Conservation (phyloP, 1,140 invertebrate genomes). For the Aphidius gifuensis region DNA sequence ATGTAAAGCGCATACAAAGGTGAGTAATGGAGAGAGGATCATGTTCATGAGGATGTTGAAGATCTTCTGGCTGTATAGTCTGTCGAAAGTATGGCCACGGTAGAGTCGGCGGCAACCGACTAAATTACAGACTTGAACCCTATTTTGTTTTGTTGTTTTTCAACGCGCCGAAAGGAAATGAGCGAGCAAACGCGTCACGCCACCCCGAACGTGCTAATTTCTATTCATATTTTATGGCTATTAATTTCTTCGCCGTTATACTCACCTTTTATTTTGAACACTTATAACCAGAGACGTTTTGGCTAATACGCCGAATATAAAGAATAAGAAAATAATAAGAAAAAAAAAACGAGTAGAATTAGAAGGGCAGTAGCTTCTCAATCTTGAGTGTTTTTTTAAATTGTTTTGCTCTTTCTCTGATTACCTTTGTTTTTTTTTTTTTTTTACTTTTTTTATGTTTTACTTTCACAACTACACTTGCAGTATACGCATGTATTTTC, state of each 20-base stretch:
- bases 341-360: no score
- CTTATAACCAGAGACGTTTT: no score
- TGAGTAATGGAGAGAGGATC: constrained; percentile 4
- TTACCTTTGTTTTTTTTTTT: no score
- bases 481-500: no score
- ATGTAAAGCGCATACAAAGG: background rate
- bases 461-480: no score
- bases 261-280: constrained; percentile 21
- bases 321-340: no score
- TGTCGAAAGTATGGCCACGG: constrained; percentile 27
- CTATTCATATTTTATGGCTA: constrained; percentile 60
- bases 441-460: no score
- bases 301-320: no score
- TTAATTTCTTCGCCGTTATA: constrained; percentile 57
- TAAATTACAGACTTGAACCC: constrained; percentile 55
- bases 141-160: constrained; percentile 58
- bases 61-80: background rate
- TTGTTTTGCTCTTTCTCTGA: no score
- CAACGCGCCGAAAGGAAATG: constrained; percentile 58
- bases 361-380: no score
- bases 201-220: constrained; percentile 58
- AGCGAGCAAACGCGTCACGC: constrained; percentile 57
- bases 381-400: no score
- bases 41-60: constrained; percentile 2
- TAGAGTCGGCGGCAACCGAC: constrained; percentile 49